Evolutionary conservation across 2,797 vertebrate species (phyloP), one percentile per base, ranked within the genome.

Genomic region (Mus minutoides): DNA sequence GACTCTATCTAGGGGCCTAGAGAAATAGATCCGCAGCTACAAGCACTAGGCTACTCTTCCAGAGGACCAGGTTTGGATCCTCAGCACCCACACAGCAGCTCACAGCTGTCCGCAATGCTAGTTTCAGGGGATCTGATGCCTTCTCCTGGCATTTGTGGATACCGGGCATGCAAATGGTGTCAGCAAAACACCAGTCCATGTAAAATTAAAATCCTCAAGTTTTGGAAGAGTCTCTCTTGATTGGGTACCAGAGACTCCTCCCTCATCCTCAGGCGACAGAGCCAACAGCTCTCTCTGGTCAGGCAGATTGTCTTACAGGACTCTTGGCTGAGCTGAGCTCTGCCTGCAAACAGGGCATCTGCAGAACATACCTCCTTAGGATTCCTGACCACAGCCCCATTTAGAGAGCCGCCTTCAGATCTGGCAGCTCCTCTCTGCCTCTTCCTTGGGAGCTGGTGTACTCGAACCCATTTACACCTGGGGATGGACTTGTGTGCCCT

Each of bases 261-360:
- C 26, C 17, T 58, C 26, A n/a, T 67, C 69, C 31, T 9, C 13
- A 46, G 49, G 9, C 5, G 3, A 12, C 52, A 2, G 8, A 54
- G 8, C 24, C 34, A 0, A 2, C 21, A 22, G 7, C 43, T 10
- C 37, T 92, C 58, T 54, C 17, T 1, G 46, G 58, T 16, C 31
- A 0, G 0, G 0, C 14, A 71, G 69, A 24, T 29, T 11, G 5
- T 8, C 13, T 29, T 0, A 5, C 17, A 0, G 1, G 13, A 19
- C 52, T 24, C 37, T 16, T 3, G 4, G 6, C 12, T 34, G 34
- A 37, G 62, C 34, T 34, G 46, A 31, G 6, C 40, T n/a, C 19
- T n/a, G 17, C 43, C 60, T 14, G 19, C 43, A 84, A 79, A 54
- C n/a, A 17, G 9, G 3, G 4, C 2, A 4, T 17, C 85, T 64